Evolutionary conservation across 2,113 vertebrate species (phyloP), one percentile per base, ranked within the genome.

Genomic region (Phrynosoma blainvillii): DNA sequence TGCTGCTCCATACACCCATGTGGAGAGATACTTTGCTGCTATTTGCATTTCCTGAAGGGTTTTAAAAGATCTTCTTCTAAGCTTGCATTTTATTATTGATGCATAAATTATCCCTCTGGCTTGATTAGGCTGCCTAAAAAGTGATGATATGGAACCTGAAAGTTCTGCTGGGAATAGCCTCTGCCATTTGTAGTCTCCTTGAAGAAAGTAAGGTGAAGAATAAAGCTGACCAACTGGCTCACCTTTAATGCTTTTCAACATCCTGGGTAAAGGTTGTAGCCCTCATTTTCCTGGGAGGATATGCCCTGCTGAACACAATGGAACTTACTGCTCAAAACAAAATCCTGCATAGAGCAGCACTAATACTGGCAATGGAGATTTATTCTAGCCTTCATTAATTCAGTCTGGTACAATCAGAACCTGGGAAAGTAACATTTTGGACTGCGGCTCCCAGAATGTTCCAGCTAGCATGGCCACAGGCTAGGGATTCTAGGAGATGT

Each of bases 61-160:
- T 88, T 88, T 73, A 30, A 83, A 71, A 40, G 40, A 68, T 65
- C 73, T 82, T 71, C 71, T 75, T 88, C 79, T 73, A 76, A 83
- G 40, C 25, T 66, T 83, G 56, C 73, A 52, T 83, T 88, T 77
- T 68, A 88, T 88, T 88, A 83, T 66, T 73, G 59, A 76, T 81
- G 87, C 59, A 76, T 77, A 88, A 83, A 66, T 88, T 88, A 88
- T 82, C 87, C 79, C 74, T 66, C 54, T 71, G 77, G 75, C 80
- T 88, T 88, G 80, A 88, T 88, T 82, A 88, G 68, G 71, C 71
- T 83, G 80, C 70, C 83, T 80, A 74, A 85, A 89, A 89, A 84
- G 14, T 76, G 62, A 81, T 75, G 77, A 81, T 85, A 80, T 65
- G 84, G 76, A 62, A 81, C 78, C 78, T 82, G 47, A 81, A 59